These are phyloP conservation scores for Sinocyclocheilus anshuiensis DNA, from an alignment of 2,113 vertebrate genomes.

Conservation along the genomic window DNA sequence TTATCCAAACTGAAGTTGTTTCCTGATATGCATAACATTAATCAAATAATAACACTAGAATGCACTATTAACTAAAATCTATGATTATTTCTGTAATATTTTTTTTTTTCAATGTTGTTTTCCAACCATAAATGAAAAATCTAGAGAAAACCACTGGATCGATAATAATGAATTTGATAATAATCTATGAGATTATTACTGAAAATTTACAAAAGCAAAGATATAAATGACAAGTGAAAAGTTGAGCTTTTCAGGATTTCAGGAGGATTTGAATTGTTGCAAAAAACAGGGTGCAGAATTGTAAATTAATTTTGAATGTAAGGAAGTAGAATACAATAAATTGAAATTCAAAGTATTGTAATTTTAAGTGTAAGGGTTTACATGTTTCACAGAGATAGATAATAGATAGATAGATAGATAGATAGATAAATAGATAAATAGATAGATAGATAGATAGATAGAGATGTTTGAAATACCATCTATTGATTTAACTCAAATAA, in stretches of 20 bases:
- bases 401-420: no score
- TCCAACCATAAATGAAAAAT: conserved; percentile 25
- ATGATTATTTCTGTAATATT: conserved; percentile 58
- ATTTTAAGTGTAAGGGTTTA: no score
- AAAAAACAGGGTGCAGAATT: not conserved
- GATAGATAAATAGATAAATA: no score
- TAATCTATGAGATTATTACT: no score
- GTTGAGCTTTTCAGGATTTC: no score
- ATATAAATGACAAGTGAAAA: no score
- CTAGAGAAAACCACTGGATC: not conserved
- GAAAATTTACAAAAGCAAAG: not conserved
- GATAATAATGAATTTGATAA: not conserved
- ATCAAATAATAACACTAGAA: conserved; percentile 65
- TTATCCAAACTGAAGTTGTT: conserved; percentile 70
- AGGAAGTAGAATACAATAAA: not conserved
- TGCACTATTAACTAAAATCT: conserved; percentile 65
- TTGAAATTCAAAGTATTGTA: no score
- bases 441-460: not conserved
- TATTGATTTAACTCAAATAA: not conserved
- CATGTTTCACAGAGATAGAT: no score
- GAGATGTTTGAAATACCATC: not conserved
- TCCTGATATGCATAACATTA: conserved; percentile 62
- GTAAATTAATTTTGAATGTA: no score
- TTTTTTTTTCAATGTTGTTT: no score
- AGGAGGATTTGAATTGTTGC: no score